Conservation (phyloP, 2,113 vertebrate species). For the Struthio camelus region DNA sequence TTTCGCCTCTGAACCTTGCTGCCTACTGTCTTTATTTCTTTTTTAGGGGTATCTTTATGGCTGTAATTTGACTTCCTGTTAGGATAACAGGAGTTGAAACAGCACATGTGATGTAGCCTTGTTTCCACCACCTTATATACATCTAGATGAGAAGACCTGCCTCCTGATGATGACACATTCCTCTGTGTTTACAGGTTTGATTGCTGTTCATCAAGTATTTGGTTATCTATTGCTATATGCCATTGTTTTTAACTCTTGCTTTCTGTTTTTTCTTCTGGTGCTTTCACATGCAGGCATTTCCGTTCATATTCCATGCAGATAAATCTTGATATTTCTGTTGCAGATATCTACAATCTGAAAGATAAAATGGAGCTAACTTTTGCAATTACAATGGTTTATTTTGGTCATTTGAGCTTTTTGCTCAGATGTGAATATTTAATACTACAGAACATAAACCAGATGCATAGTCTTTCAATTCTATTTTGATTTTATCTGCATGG, state of each 20-base stretch:
- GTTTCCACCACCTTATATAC: neutral
- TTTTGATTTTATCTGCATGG: neutral
- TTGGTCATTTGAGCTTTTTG: neutral
- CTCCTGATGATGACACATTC: neutral
- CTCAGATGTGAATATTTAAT: neutral
- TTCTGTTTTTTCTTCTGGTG: neutral
- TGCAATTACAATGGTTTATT: neutral
- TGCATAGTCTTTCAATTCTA: neutral
- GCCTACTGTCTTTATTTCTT: neutral
- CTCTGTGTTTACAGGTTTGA: neutral
- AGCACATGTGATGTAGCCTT: neutral
- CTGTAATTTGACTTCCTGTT: neutral
- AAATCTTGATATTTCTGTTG: neutral
- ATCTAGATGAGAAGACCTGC: neutral
- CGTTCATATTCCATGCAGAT: neutral
- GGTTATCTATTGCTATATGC: neutral
- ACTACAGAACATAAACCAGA: neutral
- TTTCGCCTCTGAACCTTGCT: neutral
- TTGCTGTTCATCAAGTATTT: neutral
- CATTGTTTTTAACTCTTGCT: neutral
- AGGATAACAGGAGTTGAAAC: neutral
- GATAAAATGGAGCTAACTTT: neutral
- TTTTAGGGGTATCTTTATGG: neutral
- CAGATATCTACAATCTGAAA: neutral
- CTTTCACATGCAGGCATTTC: neutral